Percentiles rank a stretch among this genome's conserved stretches.
These are phyloP conservation scores for Tricholauxania praeusta DNA, from an alignment of 2,888 invertebrate genomes.

Conservation along the genomic window DNA sequence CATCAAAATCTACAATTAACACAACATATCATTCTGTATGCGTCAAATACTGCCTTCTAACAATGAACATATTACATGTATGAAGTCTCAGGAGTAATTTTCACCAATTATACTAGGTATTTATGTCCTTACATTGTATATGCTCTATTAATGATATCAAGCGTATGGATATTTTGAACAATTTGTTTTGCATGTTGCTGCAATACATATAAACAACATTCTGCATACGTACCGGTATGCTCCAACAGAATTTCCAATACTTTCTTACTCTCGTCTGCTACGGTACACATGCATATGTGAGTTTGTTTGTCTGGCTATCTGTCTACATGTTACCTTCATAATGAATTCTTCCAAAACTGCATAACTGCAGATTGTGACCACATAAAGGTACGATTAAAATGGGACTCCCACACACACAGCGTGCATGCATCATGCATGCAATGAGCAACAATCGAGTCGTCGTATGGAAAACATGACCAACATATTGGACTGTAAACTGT, in stretches of 20 bases:
- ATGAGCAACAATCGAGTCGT: background rate
- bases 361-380: background rate
- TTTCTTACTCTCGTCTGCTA: too few species aligned
- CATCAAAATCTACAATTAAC: too few species aligned
- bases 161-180: slow-evolving; percentile 3
- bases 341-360: too few species aligned
- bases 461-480: background rate
- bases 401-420: background rate
- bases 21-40: too few species aligned
- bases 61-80: too few species aligned
- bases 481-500: background rate
- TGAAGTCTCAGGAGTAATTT: background rate
- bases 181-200: background rate
- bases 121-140: slow-evolving; percentile 8
- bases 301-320: too few species aligned
- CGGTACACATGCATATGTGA: too few species aligned
- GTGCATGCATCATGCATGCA: background rate
- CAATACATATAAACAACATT: slow-evolving; percentile 8
- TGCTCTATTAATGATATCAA: slow-evolving; percentile 18
- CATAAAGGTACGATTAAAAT: background rate
- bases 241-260: too few species aligned
- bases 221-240: background rate
- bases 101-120: background rate
- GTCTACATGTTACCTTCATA: too few species aligned
- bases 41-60: too few species aligned